Evolutionary conservation across 1,140 invertebrate genomes (phyloP).

Genomic region (Eumaeus atala): DNA sequence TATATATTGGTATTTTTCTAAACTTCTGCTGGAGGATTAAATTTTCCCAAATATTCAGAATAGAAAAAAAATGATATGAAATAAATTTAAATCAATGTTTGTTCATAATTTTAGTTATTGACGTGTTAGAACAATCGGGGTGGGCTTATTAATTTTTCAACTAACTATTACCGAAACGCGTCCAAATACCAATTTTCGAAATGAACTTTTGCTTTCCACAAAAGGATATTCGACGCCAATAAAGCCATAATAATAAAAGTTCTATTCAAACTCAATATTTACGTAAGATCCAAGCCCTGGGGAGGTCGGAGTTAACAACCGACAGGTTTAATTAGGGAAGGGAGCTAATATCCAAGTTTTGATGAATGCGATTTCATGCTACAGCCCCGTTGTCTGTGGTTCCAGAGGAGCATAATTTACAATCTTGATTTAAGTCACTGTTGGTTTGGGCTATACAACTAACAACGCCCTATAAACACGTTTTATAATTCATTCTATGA

Average conservation of each 20-base stretch:
- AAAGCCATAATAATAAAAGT: slow-evolving; percentile 59
- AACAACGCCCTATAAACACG: slow-evolving; percentile 19
- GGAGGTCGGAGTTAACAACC: slow-evolving; percentile 47
- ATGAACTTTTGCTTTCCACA: slow-evolving; percentile 44
- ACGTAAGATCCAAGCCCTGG: slow-evolving; percentile 36
- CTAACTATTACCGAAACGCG: slow-evolving; percentile 1
- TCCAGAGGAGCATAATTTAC: slow-evolving; percentile 44
- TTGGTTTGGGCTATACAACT: slow-evolving; percentile 45
- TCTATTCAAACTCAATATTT: slow-evolving; percentile 59
- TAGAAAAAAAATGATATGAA: too few species aligned
- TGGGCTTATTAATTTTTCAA: neutral
- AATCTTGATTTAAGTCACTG: slow-evolving; percentile 59
- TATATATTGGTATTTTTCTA: too few species aligned
- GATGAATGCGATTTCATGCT: slow-evolving; percentile 65
- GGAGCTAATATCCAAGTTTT: slow-evolving; percentile 64
- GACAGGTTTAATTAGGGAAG: slow-evolving; percentile 64
- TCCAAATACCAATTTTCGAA: slow-evolving; percentile 25
- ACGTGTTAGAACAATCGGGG: too few species aligned
- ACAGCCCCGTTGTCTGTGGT: slow-evolving; percentile 29
- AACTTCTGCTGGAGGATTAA: too few species aligned
- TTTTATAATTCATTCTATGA: slow-evolving; percentile 1
- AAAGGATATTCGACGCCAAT: slow-evolving; percentile 55
- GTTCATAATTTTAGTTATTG: too few species aligned
- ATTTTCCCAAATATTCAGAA: too few species aligned
- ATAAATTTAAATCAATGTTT: too few species aligned